Percentiles rank a stretch among this genome's conserved stretches.
Conservation (phyloP, 1,140 invertebrate genomes). For the Chironomus striatipennis region DNA sequence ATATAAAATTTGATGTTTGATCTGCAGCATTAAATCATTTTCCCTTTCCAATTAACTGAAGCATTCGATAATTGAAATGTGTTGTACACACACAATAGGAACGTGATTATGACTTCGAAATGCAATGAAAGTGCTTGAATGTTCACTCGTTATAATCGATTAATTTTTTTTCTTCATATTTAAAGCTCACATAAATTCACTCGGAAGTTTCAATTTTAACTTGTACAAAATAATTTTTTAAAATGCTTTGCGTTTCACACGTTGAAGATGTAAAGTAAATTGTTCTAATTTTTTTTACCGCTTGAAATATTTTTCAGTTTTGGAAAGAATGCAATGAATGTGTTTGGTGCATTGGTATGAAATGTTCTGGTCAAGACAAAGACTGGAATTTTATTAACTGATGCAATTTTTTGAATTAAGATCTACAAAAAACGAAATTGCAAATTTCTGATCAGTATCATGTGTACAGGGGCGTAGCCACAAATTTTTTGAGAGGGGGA, state of each 20-base stretch:
- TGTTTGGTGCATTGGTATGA: too few relatives aligned
- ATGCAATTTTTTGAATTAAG: too few relatives aligned
- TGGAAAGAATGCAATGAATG: too few relatives aligned
- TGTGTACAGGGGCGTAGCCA: too few relatives aligned
- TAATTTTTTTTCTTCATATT: neutral
- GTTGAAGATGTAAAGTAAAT: neutral
- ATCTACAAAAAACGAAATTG: too few relatives aligned
- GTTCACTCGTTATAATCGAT: neutral
- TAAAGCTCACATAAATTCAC: neutral
- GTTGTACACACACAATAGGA: neutral
- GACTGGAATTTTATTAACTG: too few relatives aligned
- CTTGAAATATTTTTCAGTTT: too few relatives aligned
- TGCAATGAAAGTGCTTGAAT: neutral
- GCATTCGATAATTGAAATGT: neutral
- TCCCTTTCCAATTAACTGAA: conserved; percentile 1
- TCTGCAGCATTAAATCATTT: neutral
- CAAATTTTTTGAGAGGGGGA: too few relatives aligned
- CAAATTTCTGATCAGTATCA: too few relatives aligned
- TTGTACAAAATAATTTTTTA: neutral
- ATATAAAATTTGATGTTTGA: neutral
- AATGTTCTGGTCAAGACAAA: too few relatives aligned
- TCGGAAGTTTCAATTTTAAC: neutral
- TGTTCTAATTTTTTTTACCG: too few relatives aligned
- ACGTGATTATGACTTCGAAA: neutral
- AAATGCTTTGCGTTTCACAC: neutral